Evolutionary conservation across 2,888 invertebrate species (phyloP), one percentile per base, ranked within the genome.

Genomic region (Abrostola tripartita): DNA sequence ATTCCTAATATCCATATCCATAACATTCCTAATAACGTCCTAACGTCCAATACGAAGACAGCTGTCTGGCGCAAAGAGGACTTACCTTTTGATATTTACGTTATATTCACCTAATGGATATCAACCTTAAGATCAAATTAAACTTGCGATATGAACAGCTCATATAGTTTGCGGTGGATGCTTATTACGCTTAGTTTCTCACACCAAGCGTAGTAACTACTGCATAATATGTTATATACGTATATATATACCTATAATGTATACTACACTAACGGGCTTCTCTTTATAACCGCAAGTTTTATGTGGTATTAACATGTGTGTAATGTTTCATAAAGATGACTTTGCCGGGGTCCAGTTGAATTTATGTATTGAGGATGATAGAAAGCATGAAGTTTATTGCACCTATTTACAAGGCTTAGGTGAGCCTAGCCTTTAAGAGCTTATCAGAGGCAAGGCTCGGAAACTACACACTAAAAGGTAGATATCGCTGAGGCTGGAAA

Each of bases 131-230:
- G 44, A 49, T 41, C 51, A 37, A 75, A 72, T 72, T 61, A 65
- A 62, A 64, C 61, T 61, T 50, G 62, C 49, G 60, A 61, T 65
- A 63, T 63, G 55, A 74, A 65, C 63, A 59, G 51, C 58, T 52
- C 64, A 65, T 70, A 72, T 69, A 61, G 70, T 44, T 64, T 66
- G 60, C 54, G 63, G 68, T 74, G 52, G 38, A 67, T 70, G 70
- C 74, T 69, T 74, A 72, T 74, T 71, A 68, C 50, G 47, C 60
- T 51, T 70, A 72, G 65, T 78, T 72, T 70, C 61, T 62, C 49
- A 65, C 67, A 65, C 70, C 60, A 52, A 57, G 37, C 47, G 37
- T 42, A 60, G 65, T 65, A 65, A 56, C 52, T 74, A 56, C 64
- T 50, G 8, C 40, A 54, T 66, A 47, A 47, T 24, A 42, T 12